Evolutionary conservation across 2,888 invertebrate genomes (phyloP).

Genomic region (Drosophila paucipuncta): DNA sequence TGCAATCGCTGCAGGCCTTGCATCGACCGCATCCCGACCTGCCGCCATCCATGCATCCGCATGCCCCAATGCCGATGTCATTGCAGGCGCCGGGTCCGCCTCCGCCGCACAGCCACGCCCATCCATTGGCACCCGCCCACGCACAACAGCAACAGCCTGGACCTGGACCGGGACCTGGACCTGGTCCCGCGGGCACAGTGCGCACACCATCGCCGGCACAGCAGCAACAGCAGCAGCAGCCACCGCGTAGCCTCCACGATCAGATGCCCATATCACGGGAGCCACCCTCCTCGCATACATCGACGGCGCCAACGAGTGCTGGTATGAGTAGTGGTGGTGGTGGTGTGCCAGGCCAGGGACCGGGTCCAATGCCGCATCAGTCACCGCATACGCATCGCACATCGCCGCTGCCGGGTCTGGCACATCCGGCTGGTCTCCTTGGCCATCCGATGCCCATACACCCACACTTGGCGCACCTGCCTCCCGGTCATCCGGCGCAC

Average conservation of each 20-base stretch:
- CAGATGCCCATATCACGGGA: conserved; percentile 65
- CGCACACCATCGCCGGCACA: conserved; percentile 84
- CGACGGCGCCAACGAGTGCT: conserved; percentile 62
- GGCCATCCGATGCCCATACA: conserved; percentile 85
- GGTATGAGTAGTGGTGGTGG: conserved; percentile 34
- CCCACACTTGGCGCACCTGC: conserved; percentile 83
- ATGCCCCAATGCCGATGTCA: conserved; percentile 83
- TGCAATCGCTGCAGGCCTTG: conserved; percentile 79
- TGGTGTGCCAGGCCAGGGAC: conserved; percentile 47
- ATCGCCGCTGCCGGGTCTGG: conserved; percentile 83
- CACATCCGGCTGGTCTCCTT: conserved; percentile 81
- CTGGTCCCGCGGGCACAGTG: conserved; percentile 72
- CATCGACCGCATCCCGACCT: conserved; percentile 85
- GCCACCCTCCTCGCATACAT: conserved; percentile 68
- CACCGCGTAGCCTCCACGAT: conserved; percentile 77
- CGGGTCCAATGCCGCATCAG: conserved; percentile 69
- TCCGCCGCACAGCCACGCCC: conserved; percentile 70
- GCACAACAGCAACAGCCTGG: conserved; percentile 68
- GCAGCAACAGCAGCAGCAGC: conserved; percentile 71
- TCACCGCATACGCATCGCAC: conserved; percentile 83
- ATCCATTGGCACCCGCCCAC: conserved; percentile 76
- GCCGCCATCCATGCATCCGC: conserved; percentile 84
- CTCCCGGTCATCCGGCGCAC: conserved; percentile 82
- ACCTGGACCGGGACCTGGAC: conserved; percentile 63
- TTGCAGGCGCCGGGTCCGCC: conserved; percentile 82